These are phyloP conservation scores for Crocuta crocuta DNA, from an alignment of 2,113 vertebrate species.

Conservation along the genomic window DNA sequence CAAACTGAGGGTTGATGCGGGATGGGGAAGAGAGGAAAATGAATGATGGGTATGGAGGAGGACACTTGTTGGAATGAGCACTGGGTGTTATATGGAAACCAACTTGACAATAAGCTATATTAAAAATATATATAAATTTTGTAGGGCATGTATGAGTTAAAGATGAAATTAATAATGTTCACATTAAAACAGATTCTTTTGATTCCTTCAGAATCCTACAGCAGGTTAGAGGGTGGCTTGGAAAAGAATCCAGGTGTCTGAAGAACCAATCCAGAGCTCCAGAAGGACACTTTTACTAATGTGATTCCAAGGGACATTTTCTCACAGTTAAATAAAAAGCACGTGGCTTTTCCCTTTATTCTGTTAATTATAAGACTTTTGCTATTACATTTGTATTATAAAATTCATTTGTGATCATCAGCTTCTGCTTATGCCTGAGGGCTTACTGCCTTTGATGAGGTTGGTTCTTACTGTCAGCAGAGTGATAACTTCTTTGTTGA, in stretches of 20 bases:
- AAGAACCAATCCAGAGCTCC: constrained; percentile 22
- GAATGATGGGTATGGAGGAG: no score
- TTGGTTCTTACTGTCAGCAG: neutral
- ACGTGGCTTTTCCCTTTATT: constrained; percentile 48
- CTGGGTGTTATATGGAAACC: no score
- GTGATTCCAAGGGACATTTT: constrained; percentile 63
- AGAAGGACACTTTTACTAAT: constrained; percentile 51
- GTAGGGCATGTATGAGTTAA: neutral
- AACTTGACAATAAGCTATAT: no score
- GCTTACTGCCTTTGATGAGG: neutral
- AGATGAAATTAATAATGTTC: constrained; percentile 36
- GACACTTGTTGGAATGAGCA: no score
- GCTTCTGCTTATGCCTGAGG: neutral
- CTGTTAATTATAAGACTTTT: constrained; percentile 46
- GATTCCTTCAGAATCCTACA: constrained; percentile 36
- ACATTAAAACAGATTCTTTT: constrained; percentile 5
- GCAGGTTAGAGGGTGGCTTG: constrained; percentile 24
- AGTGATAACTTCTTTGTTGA: constrained; percentile 1
- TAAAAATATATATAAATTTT: neutral
- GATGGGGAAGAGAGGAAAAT: no score
- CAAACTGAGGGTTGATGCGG: no score
- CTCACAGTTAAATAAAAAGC: constrained; percentile 34
- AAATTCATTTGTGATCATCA: constrained; percentile 42
- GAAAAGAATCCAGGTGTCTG: constrained; percentile 53
- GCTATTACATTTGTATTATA: neutral